Evolutionary conservation across 2,888 invertebrate genomes (phyloP).

Genomic region (Villa cingulata): DNA sequence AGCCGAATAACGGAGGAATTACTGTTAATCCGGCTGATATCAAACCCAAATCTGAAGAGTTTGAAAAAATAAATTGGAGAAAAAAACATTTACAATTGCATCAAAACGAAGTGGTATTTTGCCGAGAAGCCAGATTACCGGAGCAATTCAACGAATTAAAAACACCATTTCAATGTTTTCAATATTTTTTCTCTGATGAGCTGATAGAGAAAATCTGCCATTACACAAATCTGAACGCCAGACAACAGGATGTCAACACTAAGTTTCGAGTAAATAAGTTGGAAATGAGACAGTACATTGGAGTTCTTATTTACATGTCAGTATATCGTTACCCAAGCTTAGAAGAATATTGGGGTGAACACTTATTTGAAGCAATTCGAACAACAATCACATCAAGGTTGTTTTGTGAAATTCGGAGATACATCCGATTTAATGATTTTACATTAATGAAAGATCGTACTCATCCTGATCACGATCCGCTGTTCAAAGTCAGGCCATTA

Average conservation of each 20-base stretch:
- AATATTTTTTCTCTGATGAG: slow-evolving; percentile 1
- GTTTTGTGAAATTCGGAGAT: slow-evolving; percentile 1
- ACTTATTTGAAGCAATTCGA: neutral
- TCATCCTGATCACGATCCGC: no score
- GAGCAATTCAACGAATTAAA: no score
- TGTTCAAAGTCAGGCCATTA: neutral
- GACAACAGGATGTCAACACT: slow-evolving; percentile 2
- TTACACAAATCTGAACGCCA: neutral
- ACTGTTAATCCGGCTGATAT: no score
- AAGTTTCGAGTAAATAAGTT: neutral
- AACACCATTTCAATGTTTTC: no score
- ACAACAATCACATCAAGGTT: neutral
- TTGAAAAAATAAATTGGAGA: slow-evolving; percentile 4
- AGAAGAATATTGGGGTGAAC: no score
- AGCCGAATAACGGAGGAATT: neutral
- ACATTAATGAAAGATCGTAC: no score
- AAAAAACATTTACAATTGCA: slow-evolving; percentile 5
- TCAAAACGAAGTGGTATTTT: slow-evolving; percentile 5
- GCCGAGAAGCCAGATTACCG: slow-evolving; percentile 4
- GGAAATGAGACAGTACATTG: neutral
- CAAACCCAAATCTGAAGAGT: slow-evolving; percentile 3
- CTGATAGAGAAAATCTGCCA: neutral
- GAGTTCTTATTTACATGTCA: neutral
- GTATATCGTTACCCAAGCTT: no score
- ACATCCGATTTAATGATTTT: neutral